Base-by-base conservation (phyloP, 1,140 invertebrate species). In the Harpegnathos saltator region DNA sequence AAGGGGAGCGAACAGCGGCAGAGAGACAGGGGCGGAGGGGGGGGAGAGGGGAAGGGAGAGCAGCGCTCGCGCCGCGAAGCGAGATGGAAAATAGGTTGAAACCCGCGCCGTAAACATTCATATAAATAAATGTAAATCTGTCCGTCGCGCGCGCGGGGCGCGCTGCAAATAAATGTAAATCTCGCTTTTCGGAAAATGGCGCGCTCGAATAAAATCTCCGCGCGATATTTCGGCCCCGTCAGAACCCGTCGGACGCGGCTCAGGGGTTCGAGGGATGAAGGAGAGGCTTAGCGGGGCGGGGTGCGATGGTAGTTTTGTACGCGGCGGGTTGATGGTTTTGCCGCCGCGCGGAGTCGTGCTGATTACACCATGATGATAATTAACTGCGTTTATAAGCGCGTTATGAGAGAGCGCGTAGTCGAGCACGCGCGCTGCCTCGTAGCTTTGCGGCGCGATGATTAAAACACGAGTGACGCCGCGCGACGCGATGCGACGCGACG, bases 81-180 rank as follows among this genome's bases (percentile, higher is more conserved):
- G 75, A 48, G 52, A 69, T 0, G 65, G 38, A 80, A 80, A 80
- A 80, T 80, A 29, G 65, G 75, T 80, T 80, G 75, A 71, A 80
- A 71, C 24, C 22, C 33, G 38, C 54, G 65, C 65, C 52, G 52
- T 74, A 82, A 82, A 82, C 71, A 82, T 74, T 72, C 26, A 69
- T 73, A 74, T 73, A 74, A 82, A 82, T 82, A 82, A 82, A 82
- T 74, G 78, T 82, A 82, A 74, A 82, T 82, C 78, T 82, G 78
- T 19, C 78, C 19, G 15, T 12, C 29, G 78, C 24, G 24, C 50
- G 66, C 58, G 71, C 58, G 78, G 17, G 33, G 22, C 62, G 50
- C 75, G 65, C 22, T 9, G 33, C 33, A 52, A 83, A 77, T 75
- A 59, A 66, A 83, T 75, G 63, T 65, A 78, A 78, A 77, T 65